A percentile compares a stretch with the other conserved stretches of the same genome.
Conservation (phyloP, 2,113 vertebrate genomes). For the Gymnogyps californianus region DNA sequence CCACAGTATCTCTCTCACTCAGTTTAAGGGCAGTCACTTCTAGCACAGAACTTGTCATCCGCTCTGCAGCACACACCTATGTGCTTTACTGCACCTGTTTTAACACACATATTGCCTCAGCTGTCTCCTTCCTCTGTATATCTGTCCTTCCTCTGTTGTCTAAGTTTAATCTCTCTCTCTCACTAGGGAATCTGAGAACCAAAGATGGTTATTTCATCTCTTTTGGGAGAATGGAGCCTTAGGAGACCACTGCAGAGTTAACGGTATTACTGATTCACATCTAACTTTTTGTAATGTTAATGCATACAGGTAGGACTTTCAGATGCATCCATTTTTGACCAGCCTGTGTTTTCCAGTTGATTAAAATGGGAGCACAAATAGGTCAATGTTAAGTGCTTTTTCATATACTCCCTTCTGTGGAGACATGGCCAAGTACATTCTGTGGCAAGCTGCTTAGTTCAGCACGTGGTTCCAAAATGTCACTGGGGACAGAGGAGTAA, state of each 20-base stretch:
- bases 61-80: neutral
- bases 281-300: rapidly evolving
- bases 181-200: neutral
- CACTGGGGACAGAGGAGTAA: neutral
- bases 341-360: neutral
- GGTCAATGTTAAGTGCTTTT: conserved; percentile 16
- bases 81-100: neutral
- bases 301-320: neutral
- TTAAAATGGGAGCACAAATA: neutral
- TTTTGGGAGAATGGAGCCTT: neutral
- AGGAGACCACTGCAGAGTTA: neutral
- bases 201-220: neutral
- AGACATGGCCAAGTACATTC: neutral
- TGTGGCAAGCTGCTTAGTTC: neutral
- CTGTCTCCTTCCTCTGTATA: neutral
- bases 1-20: rapidly evolving
- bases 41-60: too few relatives aligned
- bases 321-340: neutral
- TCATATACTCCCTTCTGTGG: neutral
- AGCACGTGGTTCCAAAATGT: neutral
- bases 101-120: neutral
- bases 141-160: neutral
- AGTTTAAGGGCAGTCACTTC: neutral
- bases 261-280: neutral
- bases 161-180: neutral